A percentile compares a stretch with the other conserved stretches of the same genome.
Evolutionary conservation across 2,797 vertebrate species (phyloP).

Genomic region (Mormyrus hasselquistii): DNA sequence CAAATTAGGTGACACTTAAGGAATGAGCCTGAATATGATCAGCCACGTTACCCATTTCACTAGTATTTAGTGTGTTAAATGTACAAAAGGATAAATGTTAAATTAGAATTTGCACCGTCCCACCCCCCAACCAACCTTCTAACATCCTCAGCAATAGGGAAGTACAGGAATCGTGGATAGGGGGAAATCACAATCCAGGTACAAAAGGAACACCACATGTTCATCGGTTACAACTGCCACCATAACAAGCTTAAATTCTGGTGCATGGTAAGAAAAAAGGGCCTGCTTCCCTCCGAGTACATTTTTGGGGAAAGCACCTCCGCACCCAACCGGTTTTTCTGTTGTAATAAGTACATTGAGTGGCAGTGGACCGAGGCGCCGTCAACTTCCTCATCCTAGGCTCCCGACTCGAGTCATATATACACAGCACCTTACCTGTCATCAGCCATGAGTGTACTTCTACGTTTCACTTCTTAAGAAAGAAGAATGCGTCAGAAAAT

Average conservation of each 20-base stretch:
- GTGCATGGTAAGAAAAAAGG: conserved; percentile 17
- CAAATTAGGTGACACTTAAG: neutral
- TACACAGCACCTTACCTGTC: conserved; percentile 33
- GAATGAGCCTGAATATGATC: neutral
- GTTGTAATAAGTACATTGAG: conserved; percentile 50
- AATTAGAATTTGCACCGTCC: neutral
- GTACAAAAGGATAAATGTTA: neutral
- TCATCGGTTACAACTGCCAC: conserved; percentile 53
- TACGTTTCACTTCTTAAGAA: neutral
- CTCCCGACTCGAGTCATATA: conserved; percentile 45
- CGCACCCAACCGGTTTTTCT: conserved; percentile 66
- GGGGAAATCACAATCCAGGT: conserved; percentile 16
- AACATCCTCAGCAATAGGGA: neutral
- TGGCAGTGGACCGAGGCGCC: conserved; percentile 63
- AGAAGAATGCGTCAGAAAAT: neutral
- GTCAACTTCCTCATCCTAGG: conserved; percentile 65
- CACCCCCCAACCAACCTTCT: neutral
- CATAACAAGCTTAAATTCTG: conserved; percentile 47
- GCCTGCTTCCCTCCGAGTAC: conserved; percentile 47
- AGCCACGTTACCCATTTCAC: neutral
- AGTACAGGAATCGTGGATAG: neutral
- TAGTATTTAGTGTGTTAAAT: neutral
- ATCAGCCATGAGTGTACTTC: neutral
- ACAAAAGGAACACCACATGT: conserved; percentile 31
- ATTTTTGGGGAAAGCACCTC: conserved; percentile 51